phyloP scores from a whole-genome alignment of 2,888 invertebrate genomes.

The Eretmocerus hayati region DNA sequence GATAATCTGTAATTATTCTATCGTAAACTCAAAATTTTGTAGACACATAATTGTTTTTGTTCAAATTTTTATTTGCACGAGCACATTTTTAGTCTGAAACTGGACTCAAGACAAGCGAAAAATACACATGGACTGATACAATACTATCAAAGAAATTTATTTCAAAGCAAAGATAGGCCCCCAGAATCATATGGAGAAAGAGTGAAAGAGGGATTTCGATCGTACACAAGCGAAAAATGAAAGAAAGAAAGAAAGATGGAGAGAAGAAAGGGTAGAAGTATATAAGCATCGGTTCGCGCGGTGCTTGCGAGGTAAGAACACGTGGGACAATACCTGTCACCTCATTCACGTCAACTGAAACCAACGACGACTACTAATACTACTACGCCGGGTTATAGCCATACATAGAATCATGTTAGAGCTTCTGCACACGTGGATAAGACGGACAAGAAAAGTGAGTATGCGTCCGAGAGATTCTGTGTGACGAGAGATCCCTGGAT shows the following conservation, averaged over 20 bases:
- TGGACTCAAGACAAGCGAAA: too few species aligned
- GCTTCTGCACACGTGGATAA: too few species aligned
- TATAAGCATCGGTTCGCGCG: neutral
- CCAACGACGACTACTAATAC: constrained; percentile 29
- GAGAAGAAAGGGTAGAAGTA: too few species aligned
- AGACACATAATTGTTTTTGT: too few species aligned
- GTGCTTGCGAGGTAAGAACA: constrained; percentile 3
- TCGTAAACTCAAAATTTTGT: too few species aligned
- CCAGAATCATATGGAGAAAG: too few species aligned
- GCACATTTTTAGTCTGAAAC: too few species aligned
- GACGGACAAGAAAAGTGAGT: constrained; percentile 2
- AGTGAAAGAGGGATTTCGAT: neutral
- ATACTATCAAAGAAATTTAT: too few species aligned
- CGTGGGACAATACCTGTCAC: constrained; percentile 36
- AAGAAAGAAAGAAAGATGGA: constrained; percentile 1
- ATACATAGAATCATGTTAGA: neutral
- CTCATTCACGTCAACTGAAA: constrained; percentile 36
- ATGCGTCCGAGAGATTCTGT: constrained; percentile 10
- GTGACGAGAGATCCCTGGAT: neutral
- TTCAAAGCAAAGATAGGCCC: too few species aligned
- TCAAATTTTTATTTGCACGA: too few species aligned
- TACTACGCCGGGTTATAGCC: constrained; percentile 27
- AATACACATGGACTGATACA: too few species aligned
- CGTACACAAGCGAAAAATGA: neutral
- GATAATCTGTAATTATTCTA: too few species aligned